A percentile compares a stretch with the other conserved stretches of the same genome.
These are phyloP conservation scores for Spea bombifrons DNA, from an alignment of 2,113 vertebrate species.

Conservation along the genomic window DNA sequence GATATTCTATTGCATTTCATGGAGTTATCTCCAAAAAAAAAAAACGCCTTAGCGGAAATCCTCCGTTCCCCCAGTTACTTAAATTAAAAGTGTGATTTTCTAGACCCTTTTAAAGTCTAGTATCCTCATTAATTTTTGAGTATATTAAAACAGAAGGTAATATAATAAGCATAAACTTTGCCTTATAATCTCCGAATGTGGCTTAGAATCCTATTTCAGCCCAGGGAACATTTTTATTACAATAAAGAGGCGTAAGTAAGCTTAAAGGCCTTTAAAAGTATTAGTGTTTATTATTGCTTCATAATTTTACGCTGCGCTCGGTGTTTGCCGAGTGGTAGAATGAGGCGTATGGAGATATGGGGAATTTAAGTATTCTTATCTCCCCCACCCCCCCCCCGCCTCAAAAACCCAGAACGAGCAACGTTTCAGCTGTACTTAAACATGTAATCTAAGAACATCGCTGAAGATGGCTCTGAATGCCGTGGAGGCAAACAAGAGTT, in stretches of 20 bases:
- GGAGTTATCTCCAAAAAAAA: constrained; percentile 6
- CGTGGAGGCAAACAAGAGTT: neutral
- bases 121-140: constrained; percentile 42
- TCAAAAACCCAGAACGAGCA: neutral
- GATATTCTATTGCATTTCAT: constrained; percentile 7
- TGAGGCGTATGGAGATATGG: neutral
- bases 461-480: neutral
- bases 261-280: constrained; percentile 42
- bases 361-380: neutral
- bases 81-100: constrained; percentile 42
- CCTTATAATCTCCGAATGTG: constrained; percentile 41
- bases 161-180: constrained; percentile 33
- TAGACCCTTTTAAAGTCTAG: constrained; percentile 9
- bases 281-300: constrained; percentile 42
- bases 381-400: neutral
- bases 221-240: constrained; percentile 39
- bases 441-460: neutral
- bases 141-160: constrained; percentile 45
- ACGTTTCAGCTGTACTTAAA: neutral
- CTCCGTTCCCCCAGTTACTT: constrained; percentile 21
- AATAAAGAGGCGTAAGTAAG: constrained; percentile 26
- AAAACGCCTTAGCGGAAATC: neutral
- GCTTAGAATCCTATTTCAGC: constrained; percentile 41
- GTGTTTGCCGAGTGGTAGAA: neutral
- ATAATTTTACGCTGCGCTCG: constrained; percentile 5